These are phyloP conservation scores for Vidua macroura DNA, from an alignment of 2,113 vertebrate genomes.

Conservation along the genomic window DNA sequence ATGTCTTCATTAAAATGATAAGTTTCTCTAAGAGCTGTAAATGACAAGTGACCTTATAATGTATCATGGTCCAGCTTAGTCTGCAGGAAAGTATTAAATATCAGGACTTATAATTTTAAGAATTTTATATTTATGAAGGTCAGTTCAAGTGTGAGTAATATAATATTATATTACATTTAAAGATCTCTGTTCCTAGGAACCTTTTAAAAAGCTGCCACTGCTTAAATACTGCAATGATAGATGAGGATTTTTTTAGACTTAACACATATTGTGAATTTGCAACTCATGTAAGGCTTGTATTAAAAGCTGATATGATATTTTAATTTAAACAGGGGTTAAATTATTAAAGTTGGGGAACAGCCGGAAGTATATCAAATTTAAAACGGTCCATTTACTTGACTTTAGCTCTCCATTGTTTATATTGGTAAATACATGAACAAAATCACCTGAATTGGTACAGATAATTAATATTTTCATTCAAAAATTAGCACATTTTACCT, in stretches of 20 bases:
- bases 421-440: background rate
- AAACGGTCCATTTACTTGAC: conserved; percentile 11
- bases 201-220: conserved; percentile 54
- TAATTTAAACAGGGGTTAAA: conserved; percentile 59
- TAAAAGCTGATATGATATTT: conserved; percentile 34
- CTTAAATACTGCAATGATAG: conserved; percentile 35
- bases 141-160: conserved; percentile 65
- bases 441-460: background rate
- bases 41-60: conserved; percentile 74
- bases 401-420: conserved; percentile 10
- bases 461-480: background rate
- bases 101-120: conserved; percentile 59
- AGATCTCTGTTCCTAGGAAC: conserved; percentile 43
- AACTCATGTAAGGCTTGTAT: conserved; percentile 7
- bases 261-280: background rate
- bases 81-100: conserved; percentile 74
- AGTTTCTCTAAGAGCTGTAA: conserved; percentile 53
- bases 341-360: conserved; percentile 29
- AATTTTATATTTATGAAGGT: conserved; percentile 77
- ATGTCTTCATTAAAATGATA: conserved; percentile 73
- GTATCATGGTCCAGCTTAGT: conserved; percentile 54
- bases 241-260: conserved; percentile 56
- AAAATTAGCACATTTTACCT: background rate
- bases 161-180: conserved; percentile 59
- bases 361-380: conserved; percentile 33